Base-by-base conservation (phyloP, 1,140 invertebrate species). In the Drosophila ercepeae region DNA sequence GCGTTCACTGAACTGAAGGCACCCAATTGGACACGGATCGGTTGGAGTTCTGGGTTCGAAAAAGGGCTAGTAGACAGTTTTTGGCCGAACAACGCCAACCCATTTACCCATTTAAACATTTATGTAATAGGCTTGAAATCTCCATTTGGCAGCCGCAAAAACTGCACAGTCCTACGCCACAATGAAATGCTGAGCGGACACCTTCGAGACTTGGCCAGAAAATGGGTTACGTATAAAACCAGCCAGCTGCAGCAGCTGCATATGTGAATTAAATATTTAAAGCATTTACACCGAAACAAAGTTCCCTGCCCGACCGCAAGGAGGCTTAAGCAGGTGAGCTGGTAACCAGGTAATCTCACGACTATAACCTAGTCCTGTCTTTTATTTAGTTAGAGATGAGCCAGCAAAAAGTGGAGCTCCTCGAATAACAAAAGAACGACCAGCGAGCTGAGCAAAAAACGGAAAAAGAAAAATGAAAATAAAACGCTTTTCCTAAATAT, bases 121-220 rank as follows among this genome's bases (percentile, higher is more conserved):
- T 74, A 84, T 84, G 77, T 84, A 84, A 84, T 84, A 86, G 81
- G 81, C 81, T 81, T 76, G 68, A 77, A 84, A 77, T 81, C 81
- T 77, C 82, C 68, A 86, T 84, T 84, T 84, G 52, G 19, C 51
- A 73, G 73, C 81, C 81, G 13, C 81, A 84, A 63, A 73, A 86
- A 61, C 63, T 81, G 68, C 61, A 67, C 76, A 71, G 59, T 67
- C 59, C 34, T 71, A 48, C 49, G 71, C 71, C 78, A 74, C 68
- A 57, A 64, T 49, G 46, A 72, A 65, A 65, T 18, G 46, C 36
- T 23, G 23, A 32, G 2, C 60, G 44, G 46, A 42, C 63, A 67
- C 63, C 63, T 52, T 21, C 19, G 14, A 45, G 25, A 13, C 36
- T 50, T 21, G 7, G 36, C 18, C 41, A n/a, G 41, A 14, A 41